Percentiles rank a stretch among this genome's conserved stretches.
These are phyloP conservation scores for Oikopleura albicans DNA, from an alignment of 23 tunicate genomes.

Conservation along the genomic window DNA sequence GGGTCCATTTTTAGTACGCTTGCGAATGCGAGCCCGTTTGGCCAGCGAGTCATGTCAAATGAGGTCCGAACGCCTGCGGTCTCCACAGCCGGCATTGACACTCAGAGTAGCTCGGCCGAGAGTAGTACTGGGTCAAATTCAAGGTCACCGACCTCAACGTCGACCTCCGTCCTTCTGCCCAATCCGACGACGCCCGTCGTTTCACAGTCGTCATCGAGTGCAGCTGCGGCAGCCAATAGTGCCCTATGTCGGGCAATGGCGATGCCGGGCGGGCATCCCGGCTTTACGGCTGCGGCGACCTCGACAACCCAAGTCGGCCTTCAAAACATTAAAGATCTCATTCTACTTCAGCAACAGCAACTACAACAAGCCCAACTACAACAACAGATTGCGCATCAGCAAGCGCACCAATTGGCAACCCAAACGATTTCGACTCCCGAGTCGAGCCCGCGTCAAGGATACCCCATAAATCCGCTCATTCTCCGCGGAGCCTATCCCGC, in stretches of 20 bases:
- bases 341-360: background rate
- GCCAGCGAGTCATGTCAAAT: background rate
- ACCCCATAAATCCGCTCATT: background rate
- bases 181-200: background rate
- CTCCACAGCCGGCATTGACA: background rate
- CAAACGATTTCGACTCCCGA: background rate
- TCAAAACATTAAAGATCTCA: background rate
- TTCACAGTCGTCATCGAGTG: background rate
- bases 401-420: background rate
- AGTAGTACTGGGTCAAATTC: background rate
- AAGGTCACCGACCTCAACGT: background rate
- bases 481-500: background rate
- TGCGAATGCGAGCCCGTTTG: background rate
- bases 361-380: slow-evolving; percentile 13
- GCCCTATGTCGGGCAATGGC: background rate
- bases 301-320: background rate
- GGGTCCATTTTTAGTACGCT: background rate
- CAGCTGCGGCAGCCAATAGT: background rate
- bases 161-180: background rate
- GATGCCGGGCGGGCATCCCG: too few species aligned
- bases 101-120: background rate
- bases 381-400: background rate
- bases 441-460: background rate
- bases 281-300: background rate
- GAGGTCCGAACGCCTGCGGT: background rate